A percentile compares a stretch with the other conserved stretches of the same genome.
Conservation (phyloP, 2,888 invertebrate genomes). For the Euzophera pinguis region DNA sequence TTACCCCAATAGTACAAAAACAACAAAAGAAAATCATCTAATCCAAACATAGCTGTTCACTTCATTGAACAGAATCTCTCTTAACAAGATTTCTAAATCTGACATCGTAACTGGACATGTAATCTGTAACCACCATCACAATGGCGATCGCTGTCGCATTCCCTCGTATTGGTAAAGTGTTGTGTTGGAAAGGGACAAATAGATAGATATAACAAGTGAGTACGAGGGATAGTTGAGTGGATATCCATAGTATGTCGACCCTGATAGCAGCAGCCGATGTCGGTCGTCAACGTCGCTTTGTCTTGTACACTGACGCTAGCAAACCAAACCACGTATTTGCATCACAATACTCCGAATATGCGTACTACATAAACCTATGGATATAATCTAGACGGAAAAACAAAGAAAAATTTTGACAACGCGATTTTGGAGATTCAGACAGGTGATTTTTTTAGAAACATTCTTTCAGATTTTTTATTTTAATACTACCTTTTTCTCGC, state of each 20-base stretch:
- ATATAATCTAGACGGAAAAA: slow-evolving; percentile 28
- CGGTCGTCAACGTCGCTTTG: slow-evolving; percentile 73
- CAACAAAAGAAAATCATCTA: slow-evolving; percentile 1
- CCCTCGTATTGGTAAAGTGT: slow-evolving; percentile 25
- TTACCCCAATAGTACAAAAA: background rate
- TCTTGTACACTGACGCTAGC: slow-evolving; percentile 68
- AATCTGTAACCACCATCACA: slow-evolving; percentile 37
- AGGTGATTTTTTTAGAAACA: background rate
- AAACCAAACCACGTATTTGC: slow-evolving; percentile 73
- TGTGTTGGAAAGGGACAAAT: slow-evolving; percentile 23
- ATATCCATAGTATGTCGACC: slow-evolving; percentile 50
- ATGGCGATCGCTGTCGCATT: slow-evolving; percentile 27
- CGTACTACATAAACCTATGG: slow-evolving; percentile 36
- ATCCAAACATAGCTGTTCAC: slow-evolving; percentile 4
- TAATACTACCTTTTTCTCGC: too few species aligned
- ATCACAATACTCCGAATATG: slow-evolving; percentile 73
- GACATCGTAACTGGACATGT: slow-evolving; percentile 28
- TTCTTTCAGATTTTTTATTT: background rate
- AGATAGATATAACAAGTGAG: slow-evolving; percentile 37
- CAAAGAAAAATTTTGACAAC: slow-evolving; percentile 12
- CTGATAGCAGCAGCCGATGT: slow-evolving; percentile 65
- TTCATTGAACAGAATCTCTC: slow-evolving; percentile 16
- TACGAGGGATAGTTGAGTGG: slow-evolving; percentile 44
- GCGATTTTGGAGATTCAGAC: background rate
- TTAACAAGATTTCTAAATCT: slow-evolving; percentile 25